Evolutionary conservation across 2,888 invertebrate genomes (phyloP).

Genomic region (Tolmerus cingulatus): DNA sequence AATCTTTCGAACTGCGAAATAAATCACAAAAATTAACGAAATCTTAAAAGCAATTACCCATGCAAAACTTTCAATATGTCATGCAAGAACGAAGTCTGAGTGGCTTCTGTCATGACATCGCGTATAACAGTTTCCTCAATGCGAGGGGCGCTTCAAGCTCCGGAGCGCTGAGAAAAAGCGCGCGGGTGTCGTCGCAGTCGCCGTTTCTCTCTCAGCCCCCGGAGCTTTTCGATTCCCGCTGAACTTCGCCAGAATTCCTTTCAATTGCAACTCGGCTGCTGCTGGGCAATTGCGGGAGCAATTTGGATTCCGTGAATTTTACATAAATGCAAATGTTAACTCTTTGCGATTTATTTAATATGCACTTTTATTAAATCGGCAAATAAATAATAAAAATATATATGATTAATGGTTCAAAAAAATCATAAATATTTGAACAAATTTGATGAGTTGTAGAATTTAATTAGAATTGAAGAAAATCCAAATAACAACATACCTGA

Average conservation of each 20-base stretch:
- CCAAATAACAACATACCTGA: too few species aligned
- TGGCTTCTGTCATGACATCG: background rate
- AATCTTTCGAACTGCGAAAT: too few species aligned
- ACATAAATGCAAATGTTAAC: background rate
- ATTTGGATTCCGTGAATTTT: background rate
- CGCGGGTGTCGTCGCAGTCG: background rate
- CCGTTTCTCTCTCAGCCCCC: background rate
- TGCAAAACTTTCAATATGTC: background rate
- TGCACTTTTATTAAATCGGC: too few species aligned
- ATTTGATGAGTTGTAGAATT: too few species aligned
- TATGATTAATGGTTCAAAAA: too few species aligned
- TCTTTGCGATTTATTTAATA: too few species aligned
- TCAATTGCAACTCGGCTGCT: background rate
- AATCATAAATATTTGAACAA: too few species aligned
- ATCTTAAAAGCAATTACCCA: background rate
- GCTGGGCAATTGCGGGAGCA: background rate
- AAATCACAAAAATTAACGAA: background rate
- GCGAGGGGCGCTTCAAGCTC: background rate
- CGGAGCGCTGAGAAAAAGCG: background rate
- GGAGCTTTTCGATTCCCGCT: background rate
- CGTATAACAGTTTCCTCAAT: background rate
- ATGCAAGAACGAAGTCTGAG: background rate
- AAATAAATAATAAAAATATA: too few species aligned
- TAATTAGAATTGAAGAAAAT: too few species aligned
- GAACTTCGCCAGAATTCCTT: background rate